phyloP scores from a whole-genome alignment of 2,797 vertebrate genomes.

The Zalophus californianus region DNA sequence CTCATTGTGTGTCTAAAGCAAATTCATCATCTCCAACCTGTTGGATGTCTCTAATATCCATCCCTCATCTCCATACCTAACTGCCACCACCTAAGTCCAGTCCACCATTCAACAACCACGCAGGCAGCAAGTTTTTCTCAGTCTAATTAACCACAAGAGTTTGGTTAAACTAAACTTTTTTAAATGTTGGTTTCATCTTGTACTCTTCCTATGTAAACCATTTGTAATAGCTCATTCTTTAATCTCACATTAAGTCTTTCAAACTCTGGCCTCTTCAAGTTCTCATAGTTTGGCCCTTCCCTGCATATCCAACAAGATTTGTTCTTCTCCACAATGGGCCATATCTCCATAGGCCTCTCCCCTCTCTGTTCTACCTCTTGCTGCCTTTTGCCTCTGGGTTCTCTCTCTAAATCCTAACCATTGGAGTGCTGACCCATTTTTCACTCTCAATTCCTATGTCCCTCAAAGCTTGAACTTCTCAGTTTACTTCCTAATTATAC shows the following conservation, averaged over 20 bases:
- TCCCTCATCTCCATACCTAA: not conserved
- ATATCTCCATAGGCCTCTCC: not conserved
- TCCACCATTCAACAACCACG: not conserved
- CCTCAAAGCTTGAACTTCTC: not conserved
- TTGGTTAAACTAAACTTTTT: not conserved
- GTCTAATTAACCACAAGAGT: not conserved
- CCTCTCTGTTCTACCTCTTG: not conserved
- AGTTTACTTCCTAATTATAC: not conserved
- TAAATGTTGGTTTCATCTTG: not conserved
- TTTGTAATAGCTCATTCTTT: constrained; percentile 33
- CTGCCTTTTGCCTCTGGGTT: not conserved
- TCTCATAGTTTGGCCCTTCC: not conserved
- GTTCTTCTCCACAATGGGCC: not conserved
- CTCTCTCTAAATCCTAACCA: not conserved
- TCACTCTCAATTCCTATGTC: not conserved
- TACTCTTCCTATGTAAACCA: not conserved
- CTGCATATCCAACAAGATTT: not conserved
- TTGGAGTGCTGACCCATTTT: not conserved
- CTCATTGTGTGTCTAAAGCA: constrained; percentile 3
- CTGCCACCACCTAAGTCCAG: not conserved
- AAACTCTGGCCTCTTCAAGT: not conserved
- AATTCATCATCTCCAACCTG: not conserved
- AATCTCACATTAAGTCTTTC: not conserved
- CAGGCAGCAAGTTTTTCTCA: not conserved
- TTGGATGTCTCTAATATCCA: not conserved